Conservation (phyloP, 2,797 vertebrate species). For the Premnoplex brunnescens region DNA sequence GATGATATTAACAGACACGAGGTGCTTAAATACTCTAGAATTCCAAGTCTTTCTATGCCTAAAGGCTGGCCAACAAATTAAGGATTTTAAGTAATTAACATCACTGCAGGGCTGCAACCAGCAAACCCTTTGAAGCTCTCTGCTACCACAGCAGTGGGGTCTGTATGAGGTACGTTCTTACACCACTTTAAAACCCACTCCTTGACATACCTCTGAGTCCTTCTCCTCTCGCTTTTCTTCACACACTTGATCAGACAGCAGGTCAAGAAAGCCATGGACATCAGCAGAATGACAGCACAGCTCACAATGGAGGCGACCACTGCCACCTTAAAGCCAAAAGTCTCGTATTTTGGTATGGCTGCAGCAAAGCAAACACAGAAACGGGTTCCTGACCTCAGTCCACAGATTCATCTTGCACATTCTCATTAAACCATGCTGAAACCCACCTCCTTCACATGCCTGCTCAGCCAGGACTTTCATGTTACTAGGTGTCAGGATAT, state of each 20-base stretch:
- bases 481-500: background rate
- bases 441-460: background rate
- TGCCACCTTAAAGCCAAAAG: conserved; percentile 88
- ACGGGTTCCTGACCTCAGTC: background rate
- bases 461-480: background rate
- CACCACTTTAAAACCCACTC: background rate
- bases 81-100: background rate
- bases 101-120: background rate
- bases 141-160: background rate
- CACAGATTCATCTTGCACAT: background rate
- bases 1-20: background rate
- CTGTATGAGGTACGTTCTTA: background rate
- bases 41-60: background rate
- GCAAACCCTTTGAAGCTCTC: background rate
- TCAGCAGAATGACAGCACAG: conserved; percentile 87
- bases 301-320: conserved; percentile 89
- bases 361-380: conserved; percentile 60
- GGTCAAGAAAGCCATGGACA: conserved; percentile 91
- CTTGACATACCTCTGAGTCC: conserved; percentile 72
- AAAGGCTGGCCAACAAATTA: background rate
- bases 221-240: conserved; percentile 80
- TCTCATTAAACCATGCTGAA: background rate
- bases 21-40: background rate
- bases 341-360: conserved; percentile 81
- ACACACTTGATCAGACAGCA: conserved; percentile 88